phyloP scores from a whole-genome alignment of 35 echinoderm and acorn worm species.

The Chiridota heheva region DNA sequence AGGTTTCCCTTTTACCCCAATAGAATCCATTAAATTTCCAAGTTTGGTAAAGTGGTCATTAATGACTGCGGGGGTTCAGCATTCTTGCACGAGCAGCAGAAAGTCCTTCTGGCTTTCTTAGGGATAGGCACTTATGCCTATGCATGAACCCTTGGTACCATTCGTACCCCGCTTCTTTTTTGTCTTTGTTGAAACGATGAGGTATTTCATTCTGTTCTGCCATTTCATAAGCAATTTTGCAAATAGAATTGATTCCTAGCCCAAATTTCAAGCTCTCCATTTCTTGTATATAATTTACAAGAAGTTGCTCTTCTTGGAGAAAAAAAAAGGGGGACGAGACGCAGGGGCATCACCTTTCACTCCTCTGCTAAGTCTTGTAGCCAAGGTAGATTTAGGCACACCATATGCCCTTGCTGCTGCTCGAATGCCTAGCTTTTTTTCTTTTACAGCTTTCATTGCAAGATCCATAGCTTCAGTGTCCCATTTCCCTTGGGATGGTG shows the following conservation, averaged over 20 bases:
- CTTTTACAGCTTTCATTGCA: constrained; percentile 37
- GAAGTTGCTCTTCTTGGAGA: not conserved
- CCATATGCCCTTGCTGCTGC: constrained; percentile 30
- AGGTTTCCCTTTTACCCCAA: constrained; percentile 16
- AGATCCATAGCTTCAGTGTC: not conserved
- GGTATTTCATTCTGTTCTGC: no score
- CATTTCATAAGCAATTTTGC: no score
- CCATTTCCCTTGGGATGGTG: constrained; percentile 8
- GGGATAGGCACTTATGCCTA: constrained; percentile 12
- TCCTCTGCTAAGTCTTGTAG: not conserved
- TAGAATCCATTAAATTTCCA: not conserved
- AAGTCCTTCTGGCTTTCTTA: constrained; percentile 43
- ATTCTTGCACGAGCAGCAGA: constrained; percentile 42
- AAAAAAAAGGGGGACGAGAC: constrained; percentile 35
- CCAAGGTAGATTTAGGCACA: constrained; percentile 34
- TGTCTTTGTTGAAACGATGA: no score
- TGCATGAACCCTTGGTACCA: constrained; percentile 22
- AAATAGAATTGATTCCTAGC: no score
- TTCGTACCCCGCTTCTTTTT: no score
- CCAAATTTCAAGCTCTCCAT: no score
- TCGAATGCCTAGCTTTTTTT: not conserved
- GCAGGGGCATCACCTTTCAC: constrained; percentile 26
- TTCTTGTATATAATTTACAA: no score
- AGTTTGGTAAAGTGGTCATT: constrained; percentile 36
- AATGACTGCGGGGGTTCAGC: constrained; percentile 44